A percentile compares a stretch with the other conserved stretches of the same genome.
phyloP scores from a whole-genome alignment of 2,888 invertebrate species.

The Eudemis profundana region DNA sequence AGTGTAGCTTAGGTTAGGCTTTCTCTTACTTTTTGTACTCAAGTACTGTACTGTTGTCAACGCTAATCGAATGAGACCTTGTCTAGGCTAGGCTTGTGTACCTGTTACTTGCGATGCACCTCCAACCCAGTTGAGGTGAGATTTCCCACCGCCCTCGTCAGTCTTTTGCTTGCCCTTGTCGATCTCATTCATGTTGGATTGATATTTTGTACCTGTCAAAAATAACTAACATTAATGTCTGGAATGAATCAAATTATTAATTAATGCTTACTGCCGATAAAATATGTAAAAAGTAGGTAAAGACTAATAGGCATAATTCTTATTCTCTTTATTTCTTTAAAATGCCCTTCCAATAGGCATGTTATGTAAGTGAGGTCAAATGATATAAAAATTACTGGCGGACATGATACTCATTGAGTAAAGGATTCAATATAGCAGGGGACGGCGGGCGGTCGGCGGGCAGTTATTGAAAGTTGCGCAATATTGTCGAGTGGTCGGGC shows the following conservation, averaged over 20 bases:
- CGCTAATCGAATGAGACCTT: neutral
- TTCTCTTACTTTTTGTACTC: no score
- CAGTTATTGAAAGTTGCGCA: slow-evolving; percentile 85
- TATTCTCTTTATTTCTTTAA: neutral
- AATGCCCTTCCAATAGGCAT: neutral
- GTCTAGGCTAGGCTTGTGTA: slow-evolving; percentile 50
- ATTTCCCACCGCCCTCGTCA: slow-evolving; percentile 84
- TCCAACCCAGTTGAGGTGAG: slow-evolving; percentile 83
- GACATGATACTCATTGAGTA: slow-evolving; percentile 67
- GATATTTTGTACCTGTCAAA: slow-evolving; percentile 89
- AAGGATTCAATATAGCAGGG: slow-evolving; percentile 80
- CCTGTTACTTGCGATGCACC: slow-evolving; percentile 80
- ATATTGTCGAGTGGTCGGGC: slow-evolving; percentile 82
- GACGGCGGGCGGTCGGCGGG: slow-evolving; percentile 66
- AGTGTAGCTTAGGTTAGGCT: no score
- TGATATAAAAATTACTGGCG: slow-evolving; percentile 45
- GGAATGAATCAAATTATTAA: neutral
- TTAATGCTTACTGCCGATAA: no score
- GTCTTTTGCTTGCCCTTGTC: slow-evolving; percentile 92
- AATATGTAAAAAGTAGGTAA: no score
- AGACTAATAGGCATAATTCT: no score
- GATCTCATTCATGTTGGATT: slow-evolving; percentile 91
- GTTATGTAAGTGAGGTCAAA: slow-evolving; percentile 22
- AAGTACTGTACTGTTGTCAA: no score
- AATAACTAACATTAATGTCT: slow-evolving; percentile 44